Conservation (phyloP, 2,113 vertebrate genomes). For the Lota lota region DNA sequence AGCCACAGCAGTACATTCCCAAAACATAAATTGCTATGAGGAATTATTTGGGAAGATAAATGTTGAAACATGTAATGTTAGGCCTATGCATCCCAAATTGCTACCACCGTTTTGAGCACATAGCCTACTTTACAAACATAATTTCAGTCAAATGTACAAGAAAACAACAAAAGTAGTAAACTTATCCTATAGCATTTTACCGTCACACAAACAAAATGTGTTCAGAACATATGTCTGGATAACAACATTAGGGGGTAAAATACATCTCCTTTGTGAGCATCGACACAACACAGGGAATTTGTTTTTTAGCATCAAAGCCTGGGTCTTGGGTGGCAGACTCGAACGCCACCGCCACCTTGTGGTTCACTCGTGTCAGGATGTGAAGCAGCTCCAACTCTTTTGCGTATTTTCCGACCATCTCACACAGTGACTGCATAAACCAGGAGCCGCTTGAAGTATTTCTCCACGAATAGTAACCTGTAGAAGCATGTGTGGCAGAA, state of each 20-base stretch:
- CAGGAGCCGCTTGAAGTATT: slow-evolving; percentile 88
- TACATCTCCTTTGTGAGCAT: slow-evolving; percentile 97
- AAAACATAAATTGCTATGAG: too few species aligned
- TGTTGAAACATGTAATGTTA: too few species aligned
- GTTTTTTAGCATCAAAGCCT: slow-evolving; percentile 87
- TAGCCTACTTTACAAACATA: too few species aligned
- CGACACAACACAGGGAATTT: slow-evolving; percentile 93
- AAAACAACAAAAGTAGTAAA: not conserved
- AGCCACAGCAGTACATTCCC: too few species aligned
- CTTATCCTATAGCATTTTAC: not conserved
- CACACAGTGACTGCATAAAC: slow-evolving; percentile 92
- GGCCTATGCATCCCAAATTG: too few species aligned
- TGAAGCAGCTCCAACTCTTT: slow-evolving; percentile 84
- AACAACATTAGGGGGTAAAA: slow-evolving; percentile 64
- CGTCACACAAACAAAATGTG: not conserved
- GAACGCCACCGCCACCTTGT: slow-evolving; percentile 87
- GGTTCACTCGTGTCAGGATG: slow-evolving; percentile 91
- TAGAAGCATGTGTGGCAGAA: not conserved
- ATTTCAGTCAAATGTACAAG: not conserved
- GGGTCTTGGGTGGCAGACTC: slow-evolving; percentile 77
- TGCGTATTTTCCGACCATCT: slow-evolving; percentile 77
- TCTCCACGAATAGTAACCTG: slow-evolving; percentile 97
- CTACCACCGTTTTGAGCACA: too few species aligned
- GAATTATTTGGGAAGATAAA: too few species aligned
- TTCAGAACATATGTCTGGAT: not conserved